A percentile compares a stretch with the other conserved stretches of the same genome.
These are phyloP conservation scores for Scaptomyza flava DNA, from an alignment of 2,888 invertebrate species.

Conservation along the genomic window DNA sequence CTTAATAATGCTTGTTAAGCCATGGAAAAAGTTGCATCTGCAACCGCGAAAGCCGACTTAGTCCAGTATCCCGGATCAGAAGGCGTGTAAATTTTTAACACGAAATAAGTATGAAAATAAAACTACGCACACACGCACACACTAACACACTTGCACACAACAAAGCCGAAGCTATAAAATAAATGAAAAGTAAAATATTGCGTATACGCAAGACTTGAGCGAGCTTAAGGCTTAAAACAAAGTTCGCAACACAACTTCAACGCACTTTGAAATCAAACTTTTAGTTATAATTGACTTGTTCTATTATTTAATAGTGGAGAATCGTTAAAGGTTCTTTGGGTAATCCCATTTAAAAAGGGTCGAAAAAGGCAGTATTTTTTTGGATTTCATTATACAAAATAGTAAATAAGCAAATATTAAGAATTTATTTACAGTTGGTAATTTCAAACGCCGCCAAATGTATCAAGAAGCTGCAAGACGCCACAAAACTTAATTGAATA, in stretches of 20 bases:
- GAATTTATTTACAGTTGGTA: too few relatives aligned
- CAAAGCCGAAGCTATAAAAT: constrained; percentile 21
- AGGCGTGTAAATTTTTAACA: constrained; percentile 11
- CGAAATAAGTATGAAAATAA: constrained; percentile 19
- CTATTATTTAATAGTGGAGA: not conserved
- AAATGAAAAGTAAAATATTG: constrained; percentile 42
- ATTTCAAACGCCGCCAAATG: not conserved
- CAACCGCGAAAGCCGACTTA: constrained; percentile 25
- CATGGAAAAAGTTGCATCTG: constrained; percentile 7
- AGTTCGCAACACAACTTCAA: constrained; percentile 2
- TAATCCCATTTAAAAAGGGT: not conserved
- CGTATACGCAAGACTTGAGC: constrained; percentile 37
- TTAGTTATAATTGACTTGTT: not conserved
- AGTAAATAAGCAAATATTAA: not conserved
- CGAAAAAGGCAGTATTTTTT: not conserved
- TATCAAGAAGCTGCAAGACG: not conserved
- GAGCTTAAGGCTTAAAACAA: too few relatives aligned
- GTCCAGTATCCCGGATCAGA: constrained; percentile 3
- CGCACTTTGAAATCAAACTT: constrained; percentile 13
- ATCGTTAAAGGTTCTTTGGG: not conserved
- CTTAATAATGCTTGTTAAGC: not conserved
- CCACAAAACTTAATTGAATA: constrained; percentile 1
- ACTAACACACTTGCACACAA: not conserved
- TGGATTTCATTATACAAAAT: not conserved
- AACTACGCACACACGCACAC: constrained; percentile 11